phyloP scores from a whole-genome alignment of 1,140 invertebrate species.

The Anagrus nilaparvatae region DNA sequence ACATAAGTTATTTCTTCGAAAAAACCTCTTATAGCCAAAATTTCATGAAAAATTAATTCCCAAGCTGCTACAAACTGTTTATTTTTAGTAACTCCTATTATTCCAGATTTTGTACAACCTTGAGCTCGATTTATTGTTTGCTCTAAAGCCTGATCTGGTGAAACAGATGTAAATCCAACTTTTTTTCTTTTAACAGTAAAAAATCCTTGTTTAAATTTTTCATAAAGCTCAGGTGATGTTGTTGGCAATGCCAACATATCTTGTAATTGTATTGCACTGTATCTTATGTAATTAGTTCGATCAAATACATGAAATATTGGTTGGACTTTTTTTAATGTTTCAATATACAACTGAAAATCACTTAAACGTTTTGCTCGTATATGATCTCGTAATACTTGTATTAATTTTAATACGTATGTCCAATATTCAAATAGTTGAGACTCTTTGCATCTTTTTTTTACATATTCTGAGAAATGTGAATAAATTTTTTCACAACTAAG shows the following conservation, averaged over 20 bases:
- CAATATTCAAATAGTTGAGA: constrained; percentile 8
- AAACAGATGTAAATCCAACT: constrained; percentile 3
- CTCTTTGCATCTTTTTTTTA: constrained; percentile 3
- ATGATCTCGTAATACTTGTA: constrained; percentile 6
- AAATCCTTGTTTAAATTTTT: constrained; percentile 2
- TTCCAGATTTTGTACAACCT: neutral
- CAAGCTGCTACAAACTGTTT: constrained; percentile 1
- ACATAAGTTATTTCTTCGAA: constrained; percentile 4
- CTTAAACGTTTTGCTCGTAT: constrained; percentile 12
- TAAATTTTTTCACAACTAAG: neutral
- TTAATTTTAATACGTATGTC: constrained; percentile 6
- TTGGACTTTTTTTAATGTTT: constrained; percentile 7
- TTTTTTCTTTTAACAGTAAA: constrained; percentile 6
- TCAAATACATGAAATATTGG: constrained; percentile 14
- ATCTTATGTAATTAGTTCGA: constrained; percentile 14
- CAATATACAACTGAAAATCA: constrained; percentile 11
- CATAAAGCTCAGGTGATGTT: constrained; percentile 4
- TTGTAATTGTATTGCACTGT: constrained; percentile 7
- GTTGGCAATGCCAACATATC: constrained; percentile 5
- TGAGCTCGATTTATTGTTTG: constrained; percentile 1
- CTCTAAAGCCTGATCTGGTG: constrained; percentile 2
- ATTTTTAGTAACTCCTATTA: neutral
- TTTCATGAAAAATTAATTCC: constrained; percentile 1
- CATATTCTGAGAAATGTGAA: constrained; percentile 4
- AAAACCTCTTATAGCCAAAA: neutral